These are phyloP conservation scores for Python bivittatus DNA, from an alignment of 2,113 vertebrate genomes.

Conservation along the genomic window DNA sequence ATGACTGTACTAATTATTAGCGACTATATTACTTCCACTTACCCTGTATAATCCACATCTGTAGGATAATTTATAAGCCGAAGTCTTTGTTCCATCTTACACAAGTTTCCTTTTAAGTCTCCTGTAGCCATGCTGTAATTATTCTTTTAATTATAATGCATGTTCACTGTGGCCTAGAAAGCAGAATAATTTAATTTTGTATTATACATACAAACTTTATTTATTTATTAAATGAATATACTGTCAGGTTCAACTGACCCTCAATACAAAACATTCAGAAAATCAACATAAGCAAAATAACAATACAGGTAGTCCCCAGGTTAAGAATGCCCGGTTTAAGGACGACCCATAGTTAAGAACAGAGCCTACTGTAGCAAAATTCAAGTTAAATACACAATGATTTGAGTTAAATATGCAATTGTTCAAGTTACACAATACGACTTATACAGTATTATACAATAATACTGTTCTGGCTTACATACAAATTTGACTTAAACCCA, in stretches of 20 bases:
- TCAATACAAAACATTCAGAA: not conserved
- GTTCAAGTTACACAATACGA: too few species aligned
- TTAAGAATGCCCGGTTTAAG: too few species aligned
- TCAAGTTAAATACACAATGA: too few species aligned
- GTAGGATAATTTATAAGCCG: conserved; percentile 84
- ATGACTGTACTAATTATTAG: not conserved
- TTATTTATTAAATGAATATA: not conserved
- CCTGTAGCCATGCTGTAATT: conserved; percentile 80
- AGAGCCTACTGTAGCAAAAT: too few species aligned
- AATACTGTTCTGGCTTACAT: too few species aligned
- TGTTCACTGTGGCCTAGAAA: not conserved
- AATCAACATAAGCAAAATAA: not conserved
- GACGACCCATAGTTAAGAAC: too few species aligned
- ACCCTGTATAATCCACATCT: conserved; percentile 86
- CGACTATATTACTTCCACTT: conserved; percentile 54
- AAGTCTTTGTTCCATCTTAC: conserved; percentile 87
- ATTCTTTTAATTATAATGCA: conserved; percentile 33
- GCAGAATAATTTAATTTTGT: not conserved
- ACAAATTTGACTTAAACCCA: too few species aligned
- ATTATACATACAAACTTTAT: not conserved
- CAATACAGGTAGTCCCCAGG: too few species aligned
- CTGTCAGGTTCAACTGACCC: not conserved
- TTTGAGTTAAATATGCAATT: too few species aligned
- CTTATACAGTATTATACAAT: too few species aligned
- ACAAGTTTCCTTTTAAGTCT: conserved; percentile 86